These are phyloP conservation scores for Idaea biselata DNA, from an alignment of 2,888 invertebrate species.

Conservation along the genomic window DNA sequence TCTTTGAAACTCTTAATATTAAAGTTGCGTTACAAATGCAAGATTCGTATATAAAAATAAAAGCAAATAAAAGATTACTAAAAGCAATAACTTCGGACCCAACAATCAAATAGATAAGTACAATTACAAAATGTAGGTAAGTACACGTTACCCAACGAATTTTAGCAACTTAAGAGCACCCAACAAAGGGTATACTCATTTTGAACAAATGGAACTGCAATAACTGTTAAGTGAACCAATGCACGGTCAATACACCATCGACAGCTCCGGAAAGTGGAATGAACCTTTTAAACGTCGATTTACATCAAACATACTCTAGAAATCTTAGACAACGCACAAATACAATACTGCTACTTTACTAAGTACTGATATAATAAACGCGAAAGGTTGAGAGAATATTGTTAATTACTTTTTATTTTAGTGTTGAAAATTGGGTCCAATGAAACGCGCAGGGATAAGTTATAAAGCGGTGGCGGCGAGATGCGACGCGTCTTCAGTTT, in stretches of 20 bases:
- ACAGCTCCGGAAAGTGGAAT: not conserved
- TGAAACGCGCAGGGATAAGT: too few relatives aligned
- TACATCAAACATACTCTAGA: too few relatives aligned
- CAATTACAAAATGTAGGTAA: not conserved
- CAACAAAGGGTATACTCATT: not conserved
- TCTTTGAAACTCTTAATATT: too few relatives aligned
- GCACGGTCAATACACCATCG: not conserved
- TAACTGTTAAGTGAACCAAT: not conserved
- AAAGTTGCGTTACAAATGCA: not conserved
- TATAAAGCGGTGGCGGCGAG: too few relatives aligned
- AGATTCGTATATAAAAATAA: not conserved
- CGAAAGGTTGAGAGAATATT: too few relatives aligned
- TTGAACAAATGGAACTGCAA: not conserved
- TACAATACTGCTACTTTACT: too few relatives aligned
- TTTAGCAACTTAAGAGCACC: not conserved
- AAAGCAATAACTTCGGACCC: not conserved
- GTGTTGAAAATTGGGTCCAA: too few relatives aligned
- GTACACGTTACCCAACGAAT: not conserved
- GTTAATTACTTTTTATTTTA: too few relatives aligned
- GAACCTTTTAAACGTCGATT: not conserved
- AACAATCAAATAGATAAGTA: not conserved
- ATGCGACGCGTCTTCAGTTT: too few relatives aligned
- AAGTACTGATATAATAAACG: too few relatives aligned
- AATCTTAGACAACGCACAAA: too few relatives aligned
- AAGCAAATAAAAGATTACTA: not conserved